Percentiles rank a stretch among this genome's conserved stretches.
Evolutionary conservation across 1,140 invertebrate species (phyloP).

Genomic region (Drosophila pectinifera): DNA sequence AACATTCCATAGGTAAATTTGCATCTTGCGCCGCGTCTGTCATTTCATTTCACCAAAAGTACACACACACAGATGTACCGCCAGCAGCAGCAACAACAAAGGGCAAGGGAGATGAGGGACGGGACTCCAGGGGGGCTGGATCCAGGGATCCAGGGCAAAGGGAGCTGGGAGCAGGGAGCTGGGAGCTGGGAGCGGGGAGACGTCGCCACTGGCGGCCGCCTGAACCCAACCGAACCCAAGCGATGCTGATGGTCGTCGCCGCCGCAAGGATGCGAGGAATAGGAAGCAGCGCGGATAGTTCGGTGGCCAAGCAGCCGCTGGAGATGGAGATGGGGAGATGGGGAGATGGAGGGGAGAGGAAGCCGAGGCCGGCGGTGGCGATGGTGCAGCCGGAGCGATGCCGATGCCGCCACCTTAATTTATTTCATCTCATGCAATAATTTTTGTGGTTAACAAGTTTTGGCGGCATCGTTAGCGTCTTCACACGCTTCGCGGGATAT

Average conservation of each 20-base stretch:
- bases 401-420: constrained; percentile 78
- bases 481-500: constrained; percentile 84
- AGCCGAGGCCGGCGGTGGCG: constrained; percentile 19
- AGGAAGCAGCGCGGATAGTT: constrained; percentile 75
- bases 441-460: constrained; percentile 84
- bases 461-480: constrained; percentile 84
- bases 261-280: constrained; percentile 80
- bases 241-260: constrained; percentile 40
- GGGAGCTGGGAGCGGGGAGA: constrained; percentile 20
- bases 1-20: constrained; percentile 81
- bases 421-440: constrained; percentile 84
- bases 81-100: constrained; percentile 39
- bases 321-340: constrained; percentile 21
- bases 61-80: constrained; percentile 53
- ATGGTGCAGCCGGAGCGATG: constrained; percentile 49
- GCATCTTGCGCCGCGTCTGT: constrained; percentile 80
- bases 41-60: constrained; percentile 82
- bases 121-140: constrained; percentile 38
- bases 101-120: constrained; percentile 9
- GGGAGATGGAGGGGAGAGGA: constrained; percentile 10
- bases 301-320: constrained; percentile 7
- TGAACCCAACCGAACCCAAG: constrained; percentile 55
- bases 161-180: background rate
- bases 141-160: constrained; percentile 16
- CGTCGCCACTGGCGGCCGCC: constrained; percentile 71